Base-by-base conservation (phyloP, 2,888 invertebrate species). In the Norana najaformis region DNA sequence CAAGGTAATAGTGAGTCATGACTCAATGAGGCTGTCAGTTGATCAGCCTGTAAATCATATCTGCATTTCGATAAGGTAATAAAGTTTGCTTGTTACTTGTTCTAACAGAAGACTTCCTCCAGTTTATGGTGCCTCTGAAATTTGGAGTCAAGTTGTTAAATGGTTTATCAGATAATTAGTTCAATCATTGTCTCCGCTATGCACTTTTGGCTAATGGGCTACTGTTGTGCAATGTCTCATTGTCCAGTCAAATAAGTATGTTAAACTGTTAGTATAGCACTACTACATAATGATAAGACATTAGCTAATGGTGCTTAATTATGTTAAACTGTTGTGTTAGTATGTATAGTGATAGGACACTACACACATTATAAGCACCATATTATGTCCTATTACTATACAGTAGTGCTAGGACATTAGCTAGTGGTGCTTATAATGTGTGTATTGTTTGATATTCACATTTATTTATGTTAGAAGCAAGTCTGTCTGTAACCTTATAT, bases 1-100 rank as follows among this genome's bases (percentile, higher is more conserved):
- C 89, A 94, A 94, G 93, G 94, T 94, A 90, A 90, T n/a, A n/a
- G n/a, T 30, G 8, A 47, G 23, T 47, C 23, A 23, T 47, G 47
- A 47, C n/a, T 47, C 47, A 47, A 23, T 47, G 20, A 5, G 20
- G 23, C 23, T 47, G 23, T 11, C 2, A 47, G 23, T 23, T 47
- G 20, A 47, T 47, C 23, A 20, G 23, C 18, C 14, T 47, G 30
- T 69, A 8, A n/a, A 16, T 69, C 69, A 30, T 69, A 5, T 69
- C 69, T 69, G 11, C 30, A 69, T 69, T 69, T 69, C 6, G 23
- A n/a, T 69, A n/a, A 69, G 30, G n/a, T 69, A 69, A 47, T 14
- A 23, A n/a, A 69, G 4, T 69, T 69, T n/a, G 1, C 11, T n/a
- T 23, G 8, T n/a, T 8, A 16, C 11, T 69, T 69, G 14, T 69